Evolutionary conservation across 2,113 vertebrate species (phyloP).

Genomic region (Hippopotamus amphibius): DNA sequence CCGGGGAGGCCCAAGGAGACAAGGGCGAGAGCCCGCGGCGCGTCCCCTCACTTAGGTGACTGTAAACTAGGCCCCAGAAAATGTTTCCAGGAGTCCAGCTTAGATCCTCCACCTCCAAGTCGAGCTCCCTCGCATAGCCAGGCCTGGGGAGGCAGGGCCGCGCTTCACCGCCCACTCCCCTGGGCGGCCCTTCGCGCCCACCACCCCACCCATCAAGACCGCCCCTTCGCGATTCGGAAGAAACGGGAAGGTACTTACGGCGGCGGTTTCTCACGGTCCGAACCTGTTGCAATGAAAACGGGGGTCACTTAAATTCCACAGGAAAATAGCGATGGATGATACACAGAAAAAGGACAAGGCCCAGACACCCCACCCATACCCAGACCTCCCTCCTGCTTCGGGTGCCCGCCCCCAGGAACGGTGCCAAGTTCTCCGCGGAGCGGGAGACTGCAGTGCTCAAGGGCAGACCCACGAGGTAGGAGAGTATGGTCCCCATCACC

Average conservation of each 20-base stretch:
- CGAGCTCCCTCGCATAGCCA: not conserved
- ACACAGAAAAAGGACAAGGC: constrained; percentile 63
- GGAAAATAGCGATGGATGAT: constrained; percentile 51
- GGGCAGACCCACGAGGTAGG: not conserved
- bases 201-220: not conserved
- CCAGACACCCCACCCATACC: constrained; percentile 49
- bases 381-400: constrained; percentile 41
- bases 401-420: constrained; percentile 32
- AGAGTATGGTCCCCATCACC: not conserved
- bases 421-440: constrained; percentile 52
- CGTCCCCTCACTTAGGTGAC: constrained; percentile 48
- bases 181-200: not conserved
- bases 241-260: constrained; percentile 86
- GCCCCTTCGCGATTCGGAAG: constrained; percentile 54
- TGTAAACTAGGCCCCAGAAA: constrained; percentile 64
- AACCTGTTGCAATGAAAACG: constrained; percentile 89
- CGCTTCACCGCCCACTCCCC: not conserved
- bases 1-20: constrained; percentile 28
- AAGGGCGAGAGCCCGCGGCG: not conserved
- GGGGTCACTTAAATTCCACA: constrained; percentile 83
- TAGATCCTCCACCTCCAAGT: not conserved
- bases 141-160: not conserved
- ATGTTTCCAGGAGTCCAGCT: not conserved
- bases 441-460: constrained; percentile 29
- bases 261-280: constrained; percentile 74